These are phyloP conservation scores for Lepidochrysops patricia DNA, from an alignment of 2,888 invertebrate genomes.

Conservation along the genomic window DNA sequence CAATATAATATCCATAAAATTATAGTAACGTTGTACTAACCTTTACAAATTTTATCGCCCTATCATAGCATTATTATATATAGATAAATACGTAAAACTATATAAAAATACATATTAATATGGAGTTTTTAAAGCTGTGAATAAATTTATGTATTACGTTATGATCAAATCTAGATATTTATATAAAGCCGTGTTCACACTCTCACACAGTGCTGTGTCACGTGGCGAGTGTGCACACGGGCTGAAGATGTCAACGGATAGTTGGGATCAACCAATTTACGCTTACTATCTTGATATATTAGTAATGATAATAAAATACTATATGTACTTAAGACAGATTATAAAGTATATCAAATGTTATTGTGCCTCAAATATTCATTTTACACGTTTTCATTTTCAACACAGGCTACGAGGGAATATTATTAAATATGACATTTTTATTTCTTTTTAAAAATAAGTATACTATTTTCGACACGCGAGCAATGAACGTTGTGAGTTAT, in stretches of 20 bases:
- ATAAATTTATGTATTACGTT: slow-evolving; percentile 8
- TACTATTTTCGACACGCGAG: too few species aligned
- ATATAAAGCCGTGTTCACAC: slow-evolving; percentile 3
- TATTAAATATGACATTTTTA: too few species aligned
- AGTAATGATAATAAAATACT: slow-evolving; percentile 51
- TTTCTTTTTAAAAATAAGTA: too few species aligned
- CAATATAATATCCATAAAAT: neutral
- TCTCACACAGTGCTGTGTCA: slow-evolving; percentile 24
- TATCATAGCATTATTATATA: neutral
- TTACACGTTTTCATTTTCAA: neutral
- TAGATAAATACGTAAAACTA: slow-evolving; percentile 3
- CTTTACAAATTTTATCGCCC: slow-evolving; percentile 5
- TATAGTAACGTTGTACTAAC: neutral
- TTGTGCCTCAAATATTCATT: slow-evolving; percentile 60
- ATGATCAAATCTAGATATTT: slow-evolving; percentile 1
- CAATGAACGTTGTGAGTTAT: too few species aligned
- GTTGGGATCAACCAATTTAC: slow-evolving; percentile 59
- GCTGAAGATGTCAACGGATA: slow-evolving; percentile 35
- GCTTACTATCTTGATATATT: slow-evolving; percentile 70
- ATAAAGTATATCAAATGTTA: slow-evolving; percentile 46
- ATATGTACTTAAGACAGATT: slow-evolving; percentile 53
- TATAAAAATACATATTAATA: neutral
- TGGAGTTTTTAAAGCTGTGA: neutral
- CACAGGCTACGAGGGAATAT: neutral
- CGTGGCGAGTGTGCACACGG: slow-evolving; percentile 18